Percentiles rank a stretch among this genome's conserved stretches.
These are phyloP conservation scores for Hypomecis punctinalis DNA, from an alignment of 2,888 invertebrate species.

Conservation along the genomic window DNA sequence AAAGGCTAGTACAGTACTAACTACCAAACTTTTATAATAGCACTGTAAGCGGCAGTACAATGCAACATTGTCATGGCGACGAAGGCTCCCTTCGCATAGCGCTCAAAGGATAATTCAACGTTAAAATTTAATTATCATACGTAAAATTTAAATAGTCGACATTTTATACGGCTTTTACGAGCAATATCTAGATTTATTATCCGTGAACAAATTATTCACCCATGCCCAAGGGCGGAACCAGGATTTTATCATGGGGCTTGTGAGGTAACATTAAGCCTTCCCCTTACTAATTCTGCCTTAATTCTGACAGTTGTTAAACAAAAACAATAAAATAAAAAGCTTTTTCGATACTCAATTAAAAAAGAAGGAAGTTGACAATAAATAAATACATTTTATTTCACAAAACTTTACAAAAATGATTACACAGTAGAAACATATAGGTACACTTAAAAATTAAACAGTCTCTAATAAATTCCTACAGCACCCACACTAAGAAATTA, in stretches of 20 bases:
- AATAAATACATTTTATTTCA: too few relatives aligned
- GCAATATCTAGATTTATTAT: conserved; percentile 59
- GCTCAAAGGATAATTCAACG: conserved; percentile 34
- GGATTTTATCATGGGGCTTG: conserved; percentile 5
- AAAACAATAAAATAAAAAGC: too few relatives aligned
- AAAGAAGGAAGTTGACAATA: too few relatives aligned
- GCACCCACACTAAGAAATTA: too few relatives aligned
- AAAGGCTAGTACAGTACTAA: too few relatives aligned
- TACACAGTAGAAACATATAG: too few relatives aligned
- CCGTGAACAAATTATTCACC: conserved; percentile 59
- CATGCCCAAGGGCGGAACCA: conserved; percentile 27
- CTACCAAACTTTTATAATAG: too few relatives aligned
- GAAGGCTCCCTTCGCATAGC: not conserved
- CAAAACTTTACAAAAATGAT: too few relatives aligned
- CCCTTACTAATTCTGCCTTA: not conserved
- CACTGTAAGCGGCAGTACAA: too few relatives aligned
- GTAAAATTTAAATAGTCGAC: conserved; percentile 49
- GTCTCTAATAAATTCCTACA: too few relatives aligned
- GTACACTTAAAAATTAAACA: too few relatives aligned
- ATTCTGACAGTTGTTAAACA: not conserved
- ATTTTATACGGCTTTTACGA: conserved; percentile 55
- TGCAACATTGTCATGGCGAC: conserved; percentile 3
- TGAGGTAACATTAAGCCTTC: conserved; percentile 4
- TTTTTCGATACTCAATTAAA: too few relatives aligned
- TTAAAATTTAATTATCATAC: conserved; percentile 54